Conservation (phyloP, 2,113 vertebrate genomes). For the Erinaceus europaeus region DNA sequence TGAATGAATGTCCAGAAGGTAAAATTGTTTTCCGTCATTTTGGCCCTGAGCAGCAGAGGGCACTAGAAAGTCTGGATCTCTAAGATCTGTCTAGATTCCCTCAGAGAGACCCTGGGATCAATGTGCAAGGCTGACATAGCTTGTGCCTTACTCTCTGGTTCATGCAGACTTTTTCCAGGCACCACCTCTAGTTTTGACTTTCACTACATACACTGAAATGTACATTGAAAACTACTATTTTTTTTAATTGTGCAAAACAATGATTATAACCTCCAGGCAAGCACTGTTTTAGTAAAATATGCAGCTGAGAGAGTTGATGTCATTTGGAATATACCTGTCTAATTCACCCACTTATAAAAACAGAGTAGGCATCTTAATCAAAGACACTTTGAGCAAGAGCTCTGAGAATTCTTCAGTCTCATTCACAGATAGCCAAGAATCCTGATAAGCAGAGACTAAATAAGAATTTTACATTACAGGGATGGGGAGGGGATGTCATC, state of each 20-base stretch:
- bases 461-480: no score
- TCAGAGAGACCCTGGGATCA: not conserved
- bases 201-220: not conserved
- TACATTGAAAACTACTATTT: not conserved
- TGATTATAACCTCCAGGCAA: not conserved
- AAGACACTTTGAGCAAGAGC: not conserved
- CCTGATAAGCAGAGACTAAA: not conserved
- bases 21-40: constrained; percentile 32
- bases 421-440: not conserved
- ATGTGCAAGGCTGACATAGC: not conserved
- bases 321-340: not conserved
- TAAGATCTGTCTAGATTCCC: not conserved
- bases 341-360: not conserved
- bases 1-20: constrained; percentile 15
- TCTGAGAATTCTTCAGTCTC: not conserved
- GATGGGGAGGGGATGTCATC: no score
- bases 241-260: not conserved
- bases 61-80: not conserved
- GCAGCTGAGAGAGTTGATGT: not conserved
- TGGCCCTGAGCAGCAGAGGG: constrained; percentile 37
- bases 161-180: not conserved
- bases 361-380: not conserved
- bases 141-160: not conserved
- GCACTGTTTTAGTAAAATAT: not conserved
- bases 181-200: not conserved